Evolutionary conservation across 2,113 vertebrate genomes (phyloP), one percentile per base, ranked within the genome.

Genomic region (Phainopepla nitens): DNA sequence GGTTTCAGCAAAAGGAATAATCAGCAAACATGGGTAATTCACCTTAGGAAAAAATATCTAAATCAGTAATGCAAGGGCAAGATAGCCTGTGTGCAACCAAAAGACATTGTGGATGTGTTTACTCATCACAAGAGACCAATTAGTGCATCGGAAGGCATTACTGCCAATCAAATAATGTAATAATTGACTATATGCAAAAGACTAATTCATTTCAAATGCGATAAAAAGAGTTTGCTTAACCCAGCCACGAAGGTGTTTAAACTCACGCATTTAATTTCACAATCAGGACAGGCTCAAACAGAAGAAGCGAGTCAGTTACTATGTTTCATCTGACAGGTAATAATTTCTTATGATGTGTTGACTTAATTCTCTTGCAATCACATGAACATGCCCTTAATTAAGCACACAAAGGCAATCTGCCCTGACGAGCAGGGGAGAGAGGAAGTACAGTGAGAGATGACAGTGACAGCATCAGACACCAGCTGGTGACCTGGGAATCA

Each of bases 291-390:
- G 82, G 92, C 82, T 93, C 58, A 35, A 95, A 90, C 92, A 95
- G 88, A 92, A 73, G 71, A 70, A 69, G 15, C 53, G 11, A 90
- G 86, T 93, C 89, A 81, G 71, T 86, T 94, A 94, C 75, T 66
- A 20, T 86, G 86, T 90, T 93, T 95, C 89, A 70, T 86, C 82
- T 95, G 96, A 92, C 88, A 96, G 88, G 90, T 90, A 90, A 81
- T 90, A 86, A 94, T 96, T 94, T 94, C 64, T 66, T 57, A 50
- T 62, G 51, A 94, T 90, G 39, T 70, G 79, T 94, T 90, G 76
- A 88, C 50, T 96, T 92, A 86, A 93, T 88, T 93, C 54, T 65
- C 94, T 88, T 86, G 92, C 82, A 95, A 89, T 92, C 80, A 81
- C 51, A 93, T 1, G 19, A 92, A 41, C 64, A 94, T 95, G 35